Evolutionary conservation across 2,797 vertebrate species (phyloP).

Genomic region (Sebastes vulpes): DNA sequence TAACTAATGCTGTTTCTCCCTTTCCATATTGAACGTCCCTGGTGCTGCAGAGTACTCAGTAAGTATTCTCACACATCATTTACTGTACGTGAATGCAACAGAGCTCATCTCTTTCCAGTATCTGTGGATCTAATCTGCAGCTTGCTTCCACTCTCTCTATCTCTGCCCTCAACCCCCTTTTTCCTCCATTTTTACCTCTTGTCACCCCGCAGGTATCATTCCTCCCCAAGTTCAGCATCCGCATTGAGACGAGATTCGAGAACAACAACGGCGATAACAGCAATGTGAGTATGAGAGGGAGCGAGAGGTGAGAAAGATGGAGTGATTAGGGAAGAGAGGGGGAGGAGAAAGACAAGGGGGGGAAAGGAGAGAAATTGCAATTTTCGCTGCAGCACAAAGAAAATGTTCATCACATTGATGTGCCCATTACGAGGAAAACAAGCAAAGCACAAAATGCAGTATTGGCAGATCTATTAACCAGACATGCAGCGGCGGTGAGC

Average conservation of each 20-base stretch:
- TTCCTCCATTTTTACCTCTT: conserved; percentile 31
- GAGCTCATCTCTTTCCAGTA: conserved; percentile 50
- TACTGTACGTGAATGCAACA: conserved; percentile 64
- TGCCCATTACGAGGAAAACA: conserved; percentile 70
- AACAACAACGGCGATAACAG: conserved; percentile 88
- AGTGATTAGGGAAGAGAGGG: conserved; percentile 37
- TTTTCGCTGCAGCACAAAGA: conserved; percentile 66
- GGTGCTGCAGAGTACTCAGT: conserved; percentile 86
- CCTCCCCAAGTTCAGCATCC: conserved; percentile 87
- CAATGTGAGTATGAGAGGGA: conserved; percentile 82
- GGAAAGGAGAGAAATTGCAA: conserved; percentile 45
- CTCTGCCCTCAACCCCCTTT: conserved; percentile 24
- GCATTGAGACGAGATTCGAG: conserved; percentile 89
- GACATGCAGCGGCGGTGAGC: conserved; percentile 45
- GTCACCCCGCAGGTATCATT: conserved; percentile 82
- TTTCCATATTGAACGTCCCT: conserved; percentile 48
- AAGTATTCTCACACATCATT: conserved; percentile 79
- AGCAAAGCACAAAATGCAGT: conserved; percentile 63
- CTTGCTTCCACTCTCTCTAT: conserved; percentile 30
- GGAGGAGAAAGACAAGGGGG: conserved; percentile 24
- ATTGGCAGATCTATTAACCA: conserved; percentile 71
- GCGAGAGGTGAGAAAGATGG: conserved; percentile 45
- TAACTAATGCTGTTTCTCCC: conserved; percentile 65
- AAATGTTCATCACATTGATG: conserved; percentile 70
- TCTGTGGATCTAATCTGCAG: conserved; percentile 48